Percentiles rank a stretch among this genome's conserved stretches.
phyloP scores from a whole-genome alignment of 2,797 vertebrate species.

The Anguilla marmorata region DNA sequence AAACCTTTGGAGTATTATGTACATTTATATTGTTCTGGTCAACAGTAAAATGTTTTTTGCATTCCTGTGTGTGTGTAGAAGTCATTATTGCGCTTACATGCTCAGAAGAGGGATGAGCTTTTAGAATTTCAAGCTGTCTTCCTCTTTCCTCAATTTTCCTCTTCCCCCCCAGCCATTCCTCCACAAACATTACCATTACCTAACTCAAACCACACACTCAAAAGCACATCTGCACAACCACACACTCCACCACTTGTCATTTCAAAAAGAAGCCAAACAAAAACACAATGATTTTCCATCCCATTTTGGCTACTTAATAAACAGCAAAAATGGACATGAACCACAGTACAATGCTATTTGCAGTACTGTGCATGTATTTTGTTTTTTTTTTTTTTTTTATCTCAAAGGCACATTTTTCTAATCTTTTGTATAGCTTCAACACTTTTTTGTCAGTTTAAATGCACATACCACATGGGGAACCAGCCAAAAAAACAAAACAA shows the following conservation, averaged over 20 bases:
- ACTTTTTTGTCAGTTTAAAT: not conserved
- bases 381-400: constrained; percentile 12
- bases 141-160: not conserved
- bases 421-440: constrained; percentile 20
- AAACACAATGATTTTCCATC: constrained; percentile 7
- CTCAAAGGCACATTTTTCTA: constrained; percentile 21
- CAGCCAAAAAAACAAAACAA: constrained; percentile 16
- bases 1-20: constrained; percentile 74
- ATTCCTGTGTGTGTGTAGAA: not conserved
- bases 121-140: not conserved
- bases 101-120: not conserved
- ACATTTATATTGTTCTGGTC: constrained; percentile 48
- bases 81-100: not conserved
- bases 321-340: constrained; percentile 48
- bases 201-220: not conserved
- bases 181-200: not conserved
- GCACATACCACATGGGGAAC: constrained; percentile 16
- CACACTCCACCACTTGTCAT: not conserved
- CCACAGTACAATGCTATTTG: constrained; percentile 17
- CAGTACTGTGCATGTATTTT: constrained; percentile 22
- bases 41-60: constrained; percentile 46
- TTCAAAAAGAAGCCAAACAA: constrained; percentile 57
- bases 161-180: not conserved
- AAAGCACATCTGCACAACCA: not conserved
- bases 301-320: constrained; percentile 25